Base-by-base conservation (phyloP, 2,797 vertebrate species). In the Ambastaia sidthimunki region DNA sequence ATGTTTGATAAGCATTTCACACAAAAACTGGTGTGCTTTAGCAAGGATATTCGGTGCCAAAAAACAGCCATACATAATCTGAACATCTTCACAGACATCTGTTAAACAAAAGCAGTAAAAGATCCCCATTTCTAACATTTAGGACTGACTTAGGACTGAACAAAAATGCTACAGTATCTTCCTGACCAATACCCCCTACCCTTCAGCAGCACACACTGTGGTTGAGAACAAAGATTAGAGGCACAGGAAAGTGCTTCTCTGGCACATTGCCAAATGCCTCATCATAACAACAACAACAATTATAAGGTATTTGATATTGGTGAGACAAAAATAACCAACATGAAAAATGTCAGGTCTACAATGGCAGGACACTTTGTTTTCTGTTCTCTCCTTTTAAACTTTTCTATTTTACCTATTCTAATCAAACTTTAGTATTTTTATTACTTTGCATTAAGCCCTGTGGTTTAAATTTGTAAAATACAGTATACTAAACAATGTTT, bases 271-370 rank as follows among this genome's bases (percentile, higher is more conserved):
- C 89, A 91, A 89, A 89, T 90, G 85, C 88, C 90, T 91, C 88
- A 92, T 93, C 92, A 92, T 92, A 93, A 93, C 93, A 92, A 93
- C 88, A 88, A 82, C 89, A 89, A 93, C 88, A 92, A 91, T 94
- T 92, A 91, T 87, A 80, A 76, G 81, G 88, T 92, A 93, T 93
- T 93, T 93, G 91, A 90, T 92, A 90, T 91, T 92, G 90, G 90
- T 87, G 90, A 88, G 89, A 88, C 88, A 89, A 89, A 80, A 89
- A 86, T 47, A 76, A 80, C 50, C 80, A 88, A 86, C 7, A 86
- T n/a, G 84, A 88, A 82, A 88, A 88, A 88, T 90, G 89, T 90
- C 89, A 90, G 76, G 73, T 85, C 84, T 87, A 83, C 79, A n/a
- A n/a, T 88, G 86, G 84, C 88, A 82, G 71, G 82, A 83, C 85